Base-by-base conservation (phyloP, 2,888 invertebrate species). In the Geotrupes spiniger region DNA sequence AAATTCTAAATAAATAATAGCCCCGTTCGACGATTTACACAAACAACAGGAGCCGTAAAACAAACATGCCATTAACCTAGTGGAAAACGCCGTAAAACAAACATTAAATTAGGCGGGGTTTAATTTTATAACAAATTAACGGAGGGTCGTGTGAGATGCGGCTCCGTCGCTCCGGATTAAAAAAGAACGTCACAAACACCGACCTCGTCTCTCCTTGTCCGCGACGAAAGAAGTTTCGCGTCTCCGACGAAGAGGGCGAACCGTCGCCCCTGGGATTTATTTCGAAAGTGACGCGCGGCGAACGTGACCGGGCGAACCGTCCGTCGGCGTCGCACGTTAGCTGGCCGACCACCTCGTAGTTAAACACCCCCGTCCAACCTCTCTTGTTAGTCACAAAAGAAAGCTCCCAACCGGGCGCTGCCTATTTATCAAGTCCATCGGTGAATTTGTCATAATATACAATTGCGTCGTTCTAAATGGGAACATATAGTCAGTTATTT, bases 61-160 rank as follows among this genome's bases (percentile, higher is more conserved):
- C 11, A 33, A 33, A 33, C 33, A 10, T 14, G 14, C 33, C 33
- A 33, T 33, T 10, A 33, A 33, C 33, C 14, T 14, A 15, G 12
- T 4, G 14, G 15, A 33, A 43, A 43, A 17, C 36, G 46, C 37
- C 51, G 45, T 53, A 49, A 51, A 53, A 51, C 46, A 53, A 53
- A 53, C 53, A 48, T 42, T 48, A 51, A 53, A 53, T 51, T 51
- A 53, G 48, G 25, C 46, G 38, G 42, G 50, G 44, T 47, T 53
- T 45, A 52, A 49, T 52, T 54, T 52, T 45, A 43, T 49, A 54
- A 53, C 56, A 51, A 53, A 53, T 56, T 56, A 56, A 56, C 52
- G 53, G 52, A 49, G 25, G 52, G 55, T 53, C 46, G 49, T 53
- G 51, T 53, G 49, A 45, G 51, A 53, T 52, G n/a, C n/a, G n/a